Evolutionary conservation across 2,797 vertebrate genomes (phyloP).

Genomic region (Sciurus carolinensis): DNA sequence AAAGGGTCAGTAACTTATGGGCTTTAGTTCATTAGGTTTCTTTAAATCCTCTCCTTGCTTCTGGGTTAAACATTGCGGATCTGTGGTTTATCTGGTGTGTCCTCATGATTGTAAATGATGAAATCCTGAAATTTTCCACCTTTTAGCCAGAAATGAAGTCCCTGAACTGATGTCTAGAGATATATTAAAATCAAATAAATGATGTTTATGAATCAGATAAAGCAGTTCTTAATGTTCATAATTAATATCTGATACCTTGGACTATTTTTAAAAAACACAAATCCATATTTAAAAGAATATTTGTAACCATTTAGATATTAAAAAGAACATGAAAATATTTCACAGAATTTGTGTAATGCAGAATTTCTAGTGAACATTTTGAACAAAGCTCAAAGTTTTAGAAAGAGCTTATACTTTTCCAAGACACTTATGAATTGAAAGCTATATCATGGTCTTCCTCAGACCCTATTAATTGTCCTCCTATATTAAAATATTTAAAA

Average conservation of each 20-base stretch:
- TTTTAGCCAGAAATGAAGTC: neutral
- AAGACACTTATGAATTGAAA: slow-evolving; percentile 50
- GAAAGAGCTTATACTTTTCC: neutral
- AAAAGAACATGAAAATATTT: neutral
- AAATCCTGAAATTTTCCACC: neutral
- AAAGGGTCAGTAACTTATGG: neutral
- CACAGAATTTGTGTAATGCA: neutral
- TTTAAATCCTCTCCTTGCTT: neutral
- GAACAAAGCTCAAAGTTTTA: slow-evolving; percentile 11
- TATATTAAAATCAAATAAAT: neutral
- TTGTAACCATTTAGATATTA: neutral
- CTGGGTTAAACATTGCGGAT: neutral
- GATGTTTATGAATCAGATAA: slow-evolving; percentile 47
- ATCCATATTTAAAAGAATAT: slow-evolving; percentile 9
- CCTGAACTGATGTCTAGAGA: neutral
- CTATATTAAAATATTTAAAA: slow-evolving; percentile 2
- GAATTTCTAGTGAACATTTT: slow-evolving; percentile 46
- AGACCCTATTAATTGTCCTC: neutral
- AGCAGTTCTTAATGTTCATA: neutral
- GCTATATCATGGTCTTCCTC: neutral
- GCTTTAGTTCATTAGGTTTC: neutral
- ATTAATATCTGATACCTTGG: neutral
- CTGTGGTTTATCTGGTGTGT: neutral
- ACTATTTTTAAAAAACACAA: slow-evolving; percentile 35
- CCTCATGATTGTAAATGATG: neutral